Evolutionary conservation across 2,888 invertebrate species (phyloP).

Genomic region (Lithophane socia): DNA sequence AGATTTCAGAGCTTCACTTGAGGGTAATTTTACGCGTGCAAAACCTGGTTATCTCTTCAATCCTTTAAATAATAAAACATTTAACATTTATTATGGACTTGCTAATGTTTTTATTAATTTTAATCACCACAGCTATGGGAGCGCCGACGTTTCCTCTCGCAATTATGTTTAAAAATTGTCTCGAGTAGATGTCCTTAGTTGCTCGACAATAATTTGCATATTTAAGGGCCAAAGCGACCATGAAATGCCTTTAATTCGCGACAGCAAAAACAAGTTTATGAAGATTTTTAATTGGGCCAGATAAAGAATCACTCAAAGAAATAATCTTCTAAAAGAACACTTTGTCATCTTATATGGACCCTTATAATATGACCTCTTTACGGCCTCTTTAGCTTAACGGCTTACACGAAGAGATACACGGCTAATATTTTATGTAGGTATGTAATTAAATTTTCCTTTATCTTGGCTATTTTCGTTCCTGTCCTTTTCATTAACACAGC

Average conservation of each 20-base stretch:
- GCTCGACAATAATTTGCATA: constrained; percentile 39
- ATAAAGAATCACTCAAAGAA: constrained; percentile 5
- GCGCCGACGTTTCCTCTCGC: not conserved
- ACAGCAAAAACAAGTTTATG: constrained; percentile 9
- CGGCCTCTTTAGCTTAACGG: constrained; percentile 8
- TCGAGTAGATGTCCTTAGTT: constrained; percentile 30
- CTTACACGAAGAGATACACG: constrained; percentile 18
- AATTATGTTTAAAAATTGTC: constrained; percentile 28
- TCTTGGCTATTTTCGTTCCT: not conserved
- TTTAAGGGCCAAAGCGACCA: constrained; percentile 15
- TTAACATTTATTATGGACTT: constrained; percentile 14
- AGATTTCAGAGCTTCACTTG: not conserved
- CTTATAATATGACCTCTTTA: constrained; percentile 20
- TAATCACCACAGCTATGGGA: constrained; percentile 5
- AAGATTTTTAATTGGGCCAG: constrained; percentile 6
- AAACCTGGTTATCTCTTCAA: not conserved
- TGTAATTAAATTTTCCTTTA: constrained; percentile 4
- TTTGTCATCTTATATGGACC: constrained; percentile 13
- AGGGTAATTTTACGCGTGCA: not conserved
- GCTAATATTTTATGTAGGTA: not conserved
- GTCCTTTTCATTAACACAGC: not conserved
- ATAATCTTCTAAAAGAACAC: constrained; percentile 7
- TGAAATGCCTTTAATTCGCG: not conserved
- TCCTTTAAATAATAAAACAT: constrained; percentile 15
- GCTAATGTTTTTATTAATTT: constrained; percentile 27